Conservation (phyloP, 2,888 invertebrate species). For the Schizotus pectinicornis region DNA sequence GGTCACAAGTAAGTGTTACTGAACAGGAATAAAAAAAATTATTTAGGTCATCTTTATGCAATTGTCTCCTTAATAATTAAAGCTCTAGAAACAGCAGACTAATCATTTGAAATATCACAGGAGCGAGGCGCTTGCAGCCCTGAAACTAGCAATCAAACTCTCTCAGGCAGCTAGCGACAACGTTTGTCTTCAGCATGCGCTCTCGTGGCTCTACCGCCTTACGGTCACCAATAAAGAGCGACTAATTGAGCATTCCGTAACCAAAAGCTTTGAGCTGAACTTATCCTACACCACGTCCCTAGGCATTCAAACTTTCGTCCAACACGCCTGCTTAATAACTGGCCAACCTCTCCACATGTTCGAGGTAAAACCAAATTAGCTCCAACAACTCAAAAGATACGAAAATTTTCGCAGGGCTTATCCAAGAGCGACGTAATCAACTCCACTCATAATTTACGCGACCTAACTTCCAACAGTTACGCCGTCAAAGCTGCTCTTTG, state of each 20-base stretch:
- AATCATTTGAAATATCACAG: conserved; percentile 56
- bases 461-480: conserved; percentile 79
- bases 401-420: conserved; percentile 61
- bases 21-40: neutral
- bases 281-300: conserved; percentile 75
- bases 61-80: too few relatives aligned
- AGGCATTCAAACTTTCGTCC: conserved; percentile 78
- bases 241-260: conserved; percentile 71
- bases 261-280: conserved; percentile 71
- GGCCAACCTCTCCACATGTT: conserved; percentile 72
- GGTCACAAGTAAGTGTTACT: conserved; percentile 70
- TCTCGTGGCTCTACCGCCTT: conserved; percentile 79
- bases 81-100: too few relatives aligned
- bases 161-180: conserved; percentile 89
- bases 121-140: conserved; percentile 76
- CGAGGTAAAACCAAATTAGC: conserved; percentile 60
- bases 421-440: conserved; percentile 86
- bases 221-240: conserved; percentile 64
- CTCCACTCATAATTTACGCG: conserved; percentile 82
- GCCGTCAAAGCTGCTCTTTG: conserved; percentile 86
- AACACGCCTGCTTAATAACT: conserved; percentile 74
- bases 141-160: conserved; percentile 86
- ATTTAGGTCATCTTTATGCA: too few relatives aligned
- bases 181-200: conserved; percentile 83
- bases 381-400: neutral